These are phyloP conservation scores for Chelmon rostratus DNA, from an alignment of 2,797 vertebrate species.

Conservation along the genomic window DNA sequence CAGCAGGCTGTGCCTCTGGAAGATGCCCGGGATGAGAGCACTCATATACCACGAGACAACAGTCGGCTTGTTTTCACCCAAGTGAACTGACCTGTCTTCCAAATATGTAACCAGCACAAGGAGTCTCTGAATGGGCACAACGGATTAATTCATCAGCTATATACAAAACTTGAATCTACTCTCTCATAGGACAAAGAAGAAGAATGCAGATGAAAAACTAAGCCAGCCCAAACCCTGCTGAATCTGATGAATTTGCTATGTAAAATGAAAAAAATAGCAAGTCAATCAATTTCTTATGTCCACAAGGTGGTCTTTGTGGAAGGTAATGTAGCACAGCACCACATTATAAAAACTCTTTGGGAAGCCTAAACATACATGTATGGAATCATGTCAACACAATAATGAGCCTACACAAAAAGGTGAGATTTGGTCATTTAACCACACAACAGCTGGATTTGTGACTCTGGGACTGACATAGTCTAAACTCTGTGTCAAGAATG, in stretches of 20 bases:
- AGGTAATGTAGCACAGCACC: not conserved
- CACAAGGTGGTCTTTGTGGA: not conserved
- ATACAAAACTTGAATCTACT: not conserved
- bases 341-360: not conserved
- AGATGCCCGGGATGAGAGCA: conserved; percentile 23
- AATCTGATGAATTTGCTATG: not conserved
- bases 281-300: not conserved
- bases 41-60: conserved; percentile 32
- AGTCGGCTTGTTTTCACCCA: conserved; percentile 23
- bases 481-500: not conserved
- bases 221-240: not conserved
- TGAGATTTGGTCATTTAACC: not conserved
- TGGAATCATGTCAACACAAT: not conserved
- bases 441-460: not conserved
- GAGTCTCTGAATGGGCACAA: conserved; percentile 8
- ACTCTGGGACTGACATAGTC: not conserved
- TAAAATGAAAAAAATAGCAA: not conserved
- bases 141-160: not conserved
- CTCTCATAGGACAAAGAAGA: not conserved
- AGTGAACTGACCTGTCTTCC: conserved; percentile 23
- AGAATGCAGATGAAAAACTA: not conserved
- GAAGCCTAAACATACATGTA: not conserved
- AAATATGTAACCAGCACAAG: conserved; percentile 39
- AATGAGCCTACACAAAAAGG: not conserved
- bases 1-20: conserved; percentile 14